Evolutionary conservation across 2,113 vertebrate genomes (phyloP).

Genomic region (Spermophilus dauricus): DNA sequence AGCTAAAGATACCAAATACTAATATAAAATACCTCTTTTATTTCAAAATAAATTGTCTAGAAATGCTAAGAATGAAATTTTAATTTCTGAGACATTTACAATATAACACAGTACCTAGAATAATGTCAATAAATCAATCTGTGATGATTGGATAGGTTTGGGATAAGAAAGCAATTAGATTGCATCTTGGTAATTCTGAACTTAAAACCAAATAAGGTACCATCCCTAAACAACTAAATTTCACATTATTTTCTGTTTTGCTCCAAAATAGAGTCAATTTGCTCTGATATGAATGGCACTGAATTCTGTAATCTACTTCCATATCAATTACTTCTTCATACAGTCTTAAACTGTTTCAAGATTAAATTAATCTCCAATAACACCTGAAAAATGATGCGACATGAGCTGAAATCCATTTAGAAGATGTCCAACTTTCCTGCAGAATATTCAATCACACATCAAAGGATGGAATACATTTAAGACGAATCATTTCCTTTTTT

Average conservation of each 20-base stretch:
- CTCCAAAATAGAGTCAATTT: background rate
- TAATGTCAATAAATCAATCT: background rate
- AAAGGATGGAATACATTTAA: constrained; percentile 54
- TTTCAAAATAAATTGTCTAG: constrained; percentile 9
- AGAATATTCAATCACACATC: background rate
- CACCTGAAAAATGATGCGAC: background rate
- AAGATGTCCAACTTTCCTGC: constrained; percentile 31
- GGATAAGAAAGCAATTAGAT: background rate
- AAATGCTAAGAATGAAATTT: constrained; percentile 18
- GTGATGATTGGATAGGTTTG: background rate
- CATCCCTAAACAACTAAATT: background rate
- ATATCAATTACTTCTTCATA: constrained; percentile 47
- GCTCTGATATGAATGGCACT: background rate
- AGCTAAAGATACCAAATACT: background rate
- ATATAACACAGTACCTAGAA: background rate
- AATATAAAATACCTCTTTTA: background rate
- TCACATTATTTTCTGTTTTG: constrained; percentile 33
- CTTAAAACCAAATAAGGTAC: background rate
- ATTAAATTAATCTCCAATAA: constrained; percentile 62
- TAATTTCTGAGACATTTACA: background rate
- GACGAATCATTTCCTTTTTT: constrained; percentile 31
- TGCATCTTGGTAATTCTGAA: background rate
- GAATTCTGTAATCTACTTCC: constrained; percentile 7
- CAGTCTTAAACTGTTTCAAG: constrained; percentile 38
- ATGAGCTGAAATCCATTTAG: constrained; percentile 58